A percentile compares a stretch with the other conserved stretches of the same genome.
These are phyloP conservation scores for Balanococcus diminutus DNA, from an alignment of 2,888 invertebrate species.

Conservation along the genomic window DNA sequence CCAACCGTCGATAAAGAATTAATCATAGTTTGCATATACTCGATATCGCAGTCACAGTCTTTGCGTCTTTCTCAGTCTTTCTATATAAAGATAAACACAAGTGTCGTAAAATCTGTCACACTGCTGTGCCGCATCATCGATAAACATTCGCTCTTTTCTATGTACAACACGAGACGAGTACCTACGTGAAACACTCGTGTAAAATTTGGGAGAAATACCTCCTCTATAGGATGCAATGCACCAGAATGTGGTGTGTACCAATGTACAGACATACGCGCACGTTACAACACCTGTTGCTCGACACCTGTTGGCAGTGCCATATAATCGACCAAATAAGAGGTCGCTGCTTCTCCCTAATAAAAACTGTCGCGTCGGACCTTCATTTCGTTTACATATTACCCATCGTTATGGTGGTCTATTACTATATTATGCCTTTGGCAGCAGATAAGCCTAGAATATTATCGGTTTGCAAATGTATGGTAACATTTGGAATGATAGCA, in stretches of 20 bases:
- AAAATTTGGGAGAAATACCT: background rate
- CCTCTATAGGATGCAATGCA: background rate
- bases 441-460: too few species aligned
- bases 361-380: background rate
- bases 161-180: too few species aligned
- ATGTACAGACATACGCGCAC: background rate
- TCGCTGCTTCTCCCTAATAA: background rate
- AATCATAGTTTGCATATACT: background rate
- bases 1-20: background rate
- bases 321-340: background rate
- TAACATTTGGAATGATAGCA: too few species aligned
- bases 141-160: background rate
- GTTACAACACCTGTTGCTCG: slow-evolving; percentile 15
- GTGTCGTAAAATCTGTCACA: background rate
- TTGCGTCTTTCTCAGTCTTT: background rate
- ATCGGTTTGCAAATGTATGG: too few species aligned
- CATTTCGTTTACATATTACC: background rate
- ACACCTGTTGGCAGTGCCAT: background rate
- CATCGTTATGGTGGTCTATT: too few species aligned
- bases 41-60: background rate
- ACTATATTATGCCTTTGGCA: too few species aligned
- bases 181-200: too few species aligned
- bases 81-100: background rate
- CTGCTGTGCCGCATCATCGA: background rate
- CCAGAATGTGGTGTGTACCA: background rate